Percentiles rank a stretch among this genome's conserved stretches.
Conservation (phyloP, 2,888 invertebrate species). For the Harpalus rufipes region DNA sequence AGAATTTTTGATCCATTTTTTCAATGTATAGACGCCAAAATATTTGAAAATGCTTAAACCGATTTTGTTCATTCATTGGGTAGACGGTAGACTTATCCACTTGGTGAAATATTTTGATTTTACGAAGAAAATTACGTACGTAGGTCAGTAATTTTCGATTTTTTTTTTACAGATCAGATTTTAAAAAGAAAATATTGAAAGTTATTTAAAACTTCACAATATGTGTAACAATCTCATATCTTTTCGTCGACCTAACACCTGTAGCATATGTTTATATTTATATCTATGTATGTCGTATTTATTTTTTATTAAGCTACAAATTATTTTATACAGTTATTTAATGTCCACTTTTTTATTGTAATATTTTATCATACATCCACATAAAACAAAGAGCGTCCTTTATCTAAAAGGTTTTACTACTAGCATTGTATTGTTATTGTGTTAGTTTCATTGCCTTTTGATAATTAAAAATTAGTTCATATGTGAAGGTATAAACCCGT, state of each 20-base stretch:
- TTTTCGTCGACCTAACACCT: not conserved
- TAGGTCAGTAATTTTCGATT: too few species aligned
- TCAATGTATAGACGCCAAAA: too few species aligned
- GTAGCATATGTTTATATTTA: not conserved
- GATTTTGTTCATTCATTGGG: too few species aligned
- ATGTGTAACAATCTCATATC: not conserved
- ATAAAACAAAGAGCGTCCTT: not conserved
- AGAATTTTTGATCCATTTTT: too few species aligned
- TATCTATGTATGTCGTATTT: too few species aligned
- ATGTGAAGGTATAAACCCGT: not conserved
- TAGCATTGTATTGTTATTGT: not conserved
- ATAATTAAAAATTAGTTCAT: conserved; percentile 23
- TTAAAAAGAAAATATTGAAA: too few species aligned
- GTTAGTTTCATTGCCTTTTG: conserved; percentile 21
- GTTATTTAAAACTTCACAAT: too few species aligned
- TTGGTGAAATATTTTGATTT: too few species aligned
- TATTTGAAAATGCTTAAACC: too few species aligned
- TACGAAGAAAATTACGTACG: too few species aligned
- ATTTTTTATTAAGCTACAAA: not conserved
- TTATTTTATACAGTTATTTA: not conserved
- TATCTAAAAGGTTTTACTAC: conserved; percentile 1
- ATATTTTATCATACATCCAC: not conserved
- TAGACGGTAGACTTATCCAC: too few species aligned
- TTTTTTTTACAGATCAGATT: too few species aligned
- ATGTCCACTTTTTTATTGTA: not conserved